Evolutionary conservation across 2,888 invertebrate species (phyloP).

Genomic region (Tillus elongatus): DNA sequence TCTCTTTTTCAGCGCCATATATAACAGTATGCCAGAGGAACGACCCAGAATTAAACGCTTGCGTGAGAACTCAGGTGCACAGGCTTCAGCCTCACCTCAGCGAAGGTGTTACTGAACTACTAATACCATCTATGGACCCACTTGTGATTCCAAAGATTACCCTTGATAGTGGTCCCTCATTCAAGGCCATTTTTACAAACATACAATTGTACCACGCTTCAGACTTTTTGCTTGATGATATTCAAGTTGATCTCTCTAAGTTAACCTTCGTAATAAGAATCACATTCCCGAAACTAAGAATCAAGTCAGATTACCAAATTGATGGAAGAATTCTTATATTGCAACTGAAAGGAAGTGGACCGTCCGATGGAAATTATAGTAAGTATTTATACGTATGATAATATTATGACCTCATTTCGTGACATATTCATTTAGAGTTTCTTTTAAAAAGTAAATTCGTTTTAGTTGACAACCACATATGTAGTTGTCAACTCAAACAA

Average conservation of each 20-base stretch:
- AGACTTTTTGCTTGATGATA: conserved; percentile 46
- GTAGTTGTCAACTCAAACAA: too few relatives aligned
- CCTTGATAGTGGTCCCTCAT: conserved; percentile 46
- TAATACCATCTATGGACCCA: conserved; percentile 60
- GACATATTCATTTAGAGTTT: too few relatives aligned
- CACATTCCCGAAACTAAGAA: conserved; percentile 10
- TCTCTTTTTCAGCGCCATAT: conserved; percentile 53
- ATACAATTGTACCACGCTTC: conserved; percentile 53
- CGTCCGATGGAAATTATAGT: conserved; percentile 15
- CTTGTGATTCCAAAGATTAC: conserved; percentile 55
- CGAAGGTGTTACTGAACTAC: conserved; percentile 54
- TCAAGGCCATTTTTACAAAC: conserved; percentile 23
- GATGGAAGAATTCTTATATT: conserved; percentile 14
- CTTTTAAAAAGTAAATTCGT: too few relatives aligned
- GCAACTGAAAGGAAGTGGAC: conserved; percentile 12
- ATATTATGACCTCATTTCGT: too few relatives aligned
- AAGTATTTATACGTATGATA: too few relatives aligned
- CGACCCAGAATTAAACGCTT: conserved; percentile 51
- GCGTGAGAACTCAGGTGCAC: conserved; percentile 51
- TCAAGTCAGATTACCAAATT: conserved; percentile 11
- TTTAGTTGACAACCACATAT: too few relatives aligned
- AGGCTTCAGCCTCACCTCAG: conserved; percentile 47
- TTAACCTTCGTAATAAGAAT: conserved; percentile 43
- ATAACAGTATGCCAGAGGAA: conserved; percentile 55
- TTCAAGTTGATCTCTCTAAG: conserved; percentile 42